Conservation (phyloP, 2,888 invertebrate genomes). For the Lathronympha strigana region DNA sequence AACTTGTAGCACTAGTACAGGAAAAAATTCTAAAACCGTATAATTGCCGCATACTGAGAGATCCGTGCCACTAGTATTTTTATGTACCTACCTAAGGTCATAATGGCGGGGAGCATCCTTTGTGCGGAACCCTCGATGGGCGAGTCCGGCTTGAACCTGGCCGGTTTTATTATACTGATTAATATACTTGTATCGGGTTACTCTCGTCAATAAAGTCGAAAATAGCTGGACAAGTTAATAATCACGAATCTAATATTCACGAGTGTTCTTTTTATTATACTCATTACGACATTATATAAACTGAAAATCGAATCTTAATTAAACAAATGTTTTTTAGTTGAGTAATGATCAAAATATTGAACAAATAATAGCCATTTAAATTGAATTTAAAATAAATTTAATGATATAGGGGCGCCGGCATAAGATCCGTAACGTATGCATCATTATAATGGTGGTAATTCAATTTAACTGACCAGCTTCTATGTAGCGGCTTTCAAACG, state of each 20-base stretch:
- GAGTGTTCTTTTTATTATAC: not conserved
- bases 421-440: slow-evolving; percentile 37
- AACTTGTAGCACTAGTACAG: no score
- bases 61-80: no score
- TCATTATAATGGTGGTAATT: slow-evolving; percentile 42
- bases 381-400: slow-evolving; percentile 35
- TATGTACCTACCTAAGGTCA: no score
- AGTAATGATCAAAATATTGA: slow-evolving; percentile 36
- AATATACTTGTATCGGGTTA: no score
- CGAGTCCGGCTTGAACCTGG: no score
- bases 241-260: not conserved
- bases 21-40: no score
- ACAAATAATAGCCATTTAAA: slow-evolving; percentile 31
- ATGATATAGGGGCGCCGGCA: slow-evolving; percentile 25
- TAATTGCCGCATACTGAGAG: no score
- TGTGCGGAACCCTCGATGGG: no score
- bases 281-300: not conserved
- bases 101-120: no score
- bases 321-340: slow-evolving; percentile 6
- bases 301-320: not conserved
- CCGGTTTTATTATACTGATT: no score
- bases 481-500: slow-evolving; percentile 45
- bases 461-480: slow-evolving; percentile 41
- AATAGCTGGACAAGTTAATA: no score
- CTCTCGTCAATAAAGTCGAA: no score